Evolutionary conservation across 2,888 invertebrate genomes (phyloP).

Genomic region (Dryococelus australis): DNA sequence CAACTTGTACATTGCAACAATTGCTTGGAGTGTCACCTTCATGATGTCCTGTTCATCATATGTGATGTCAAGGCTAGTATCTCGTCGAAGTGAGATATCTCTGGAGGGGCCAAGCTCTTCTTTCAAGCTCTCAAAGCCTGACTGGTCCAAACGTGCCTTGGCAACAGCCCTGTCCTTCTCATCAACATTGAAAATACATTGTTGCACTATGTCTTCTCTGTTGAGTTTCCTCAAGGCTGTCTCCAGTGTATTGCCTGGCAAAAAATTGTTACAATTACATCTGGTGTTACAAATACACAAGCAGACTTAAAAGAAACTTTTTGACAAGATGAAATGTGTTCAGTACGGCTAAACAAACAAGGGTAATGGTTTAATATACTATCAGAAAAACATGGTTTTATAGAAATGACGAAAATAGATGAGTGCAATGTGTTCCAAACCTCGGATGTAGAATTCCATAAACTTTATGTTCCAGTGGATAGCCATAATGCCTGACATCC

Average conservation of each 20-base stretch:
- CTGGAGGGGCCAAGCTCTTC: slow-evolving; percentile 68
- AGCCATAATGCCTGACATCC: too few species aligned
- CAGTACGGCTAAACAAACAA: too few species aligned
- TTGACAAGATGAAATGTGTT: too few species aligned
- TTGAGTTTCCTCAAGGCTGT: slow-evolving; percentile 85
- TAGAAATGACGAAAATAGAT: too few species aligned
- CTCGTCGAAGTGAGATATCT: slow-evolving; percentile 74
- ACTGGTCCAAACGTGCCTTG: slow-evolving; percentile 61
- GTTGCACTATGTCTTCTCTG: slow-evolving; percentile 89
- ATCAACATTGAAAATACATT: slow-evolving; percentile 71
- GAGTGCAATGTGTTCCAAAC: too few species aligned
- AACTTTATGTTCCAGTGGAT: too few species aligned
- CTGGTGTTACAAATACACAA: too few species aligned
- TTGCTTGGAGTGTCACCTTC: slow-evolving; percentile 63
- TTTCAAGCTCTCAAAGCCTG: slow-evolving; percentile 73
- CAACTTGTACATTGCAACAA: too few species aligned
- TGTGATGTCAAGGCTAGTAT: slow-evolving; percentile 63
- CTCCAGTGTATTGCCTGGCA: slow-evolving; percentile 74
- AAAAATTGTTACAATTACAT: not conserved
- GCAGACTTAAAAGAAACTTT: too few species aligned
- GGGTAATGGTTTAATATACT: too few species aligned
- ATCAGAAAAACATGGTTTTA: too few species aligned
- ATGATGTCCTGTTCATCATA: slow-evolving; percentile 72
- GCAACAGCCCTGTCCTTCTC: slow-evolving; percentile 64
- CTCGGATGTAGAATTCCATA: too few species aligned